Evolutionary conservation across 2,888 invertebrate species (phyloP), one percentile per base, ranked within the genome.

Genomic region (Rhabditoides inermis): DNA sequence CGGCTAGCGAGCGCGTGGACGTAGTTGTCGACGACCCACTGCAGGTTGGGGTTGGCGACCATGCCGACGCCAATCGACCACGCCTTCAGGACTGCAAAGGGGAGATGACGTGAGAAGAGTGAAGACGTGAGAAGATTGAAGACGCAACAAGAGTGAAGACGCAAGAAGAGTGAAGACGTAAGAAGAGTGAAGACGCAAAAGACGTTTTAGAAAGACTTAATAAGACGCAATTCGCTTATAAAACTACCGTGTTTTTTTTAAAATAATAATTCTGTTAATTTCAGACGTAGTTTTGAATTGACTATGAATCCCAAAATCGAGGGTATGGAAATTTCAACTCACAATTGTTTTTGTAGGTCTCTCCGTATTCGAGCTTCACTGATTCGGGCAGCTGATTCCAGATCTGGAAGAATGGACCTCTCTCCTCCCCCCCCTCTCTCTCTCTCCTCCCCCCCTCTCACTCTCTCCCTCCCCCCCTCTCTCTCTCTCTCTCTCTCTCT

Each of bases 281-380:
- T n/a, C n/a, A n/a, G n/a, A n/a, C n/a, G n/a, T n/a, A n/a, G n/a
- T n/a, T n/a, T n/a, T n/a, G n/a, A n/a, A n/a, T n/a, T n/a, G n/a
- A n/a, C n/a, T n/a, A n/a, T n/a, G n/a, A n/a, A n/a, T n/a, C n/a
- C n/a, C n/a, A n/a, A n/a, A n/a, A n/a, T n/a, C n/a, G n/a, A n/a
- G n/a, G n/a, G n/a, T n/a, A n/a, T n/a, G n/a, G n/a, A n/a, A n/a
- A n/a, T n/a, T n/a, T n/a, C 22, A 23, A 58, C 70, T 62, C 36
- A 77, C 77, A 63, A 49, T 72, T 65, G 22, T 58, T 56, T 35
- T 63, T 53, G 58, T 62, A 77, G 4, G 65, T 56, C 15, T 68
- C 64, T 37, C 77, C 77, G 51, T 76, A 77, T 48, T 75, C 76
- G 18, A 60, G 58, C 48, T 65, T 63, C 5, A 63, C 55, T 2